Conservation (phyloP, 92 coral and sea anemone genomes). For the Virgularia gustaviana region DNA sequence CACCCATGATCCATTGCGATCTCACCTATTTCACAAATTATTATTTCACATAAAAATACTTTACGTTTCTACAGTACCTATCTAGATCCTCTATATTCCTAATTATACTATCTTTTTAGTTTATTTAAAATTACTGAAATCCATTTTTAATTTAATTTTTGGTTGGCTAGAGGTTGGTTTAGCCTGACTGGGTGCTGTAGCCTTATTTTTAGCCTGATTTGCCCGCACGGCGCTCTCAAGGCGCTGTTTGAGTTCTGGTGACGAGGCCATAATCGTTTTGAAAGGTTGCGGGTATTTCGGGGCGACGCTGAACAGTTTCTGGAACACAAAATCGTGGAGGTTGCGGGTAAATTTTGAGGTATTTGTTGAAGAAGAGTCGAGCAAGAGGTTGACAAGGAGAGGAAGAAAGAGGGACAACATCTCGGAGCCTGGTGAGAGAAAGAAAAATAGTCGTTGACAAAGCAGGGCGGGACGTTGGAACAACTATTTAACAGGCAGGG, state of each 20-base stretch:
- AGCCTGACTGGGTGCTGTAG: slow-evolving; percentile 66
- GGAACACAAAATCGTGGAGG: slow-evolving; percentile 82
- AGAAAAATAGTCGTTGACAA: too few relatives aligned
- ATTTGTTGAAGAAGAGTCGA: slow-evolving; percentile 52
- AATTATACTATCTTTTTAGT: background rate
- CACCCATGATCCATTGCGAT: too few relatives aligned
- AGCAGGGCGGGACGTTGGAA: background rate
- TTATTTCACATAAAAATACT: too few relatives aligned
- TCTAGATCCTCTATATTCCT: too few relatives aligned
- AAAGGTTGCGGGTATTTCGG: slow-evolving; percentile 94
- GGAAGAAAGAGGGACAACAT: slow-evolving; percentile 82
- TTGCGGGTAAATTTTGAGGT: slow-evolving; percentile 63
- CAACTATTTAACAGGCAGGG: background rate
- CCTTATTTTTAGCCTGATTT: slow-evolving; percentile 67
- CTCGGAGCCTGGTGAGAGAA: slow-evolving; percentile 65
- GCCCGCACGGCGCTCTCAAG: slow-evolving; percentile 85
- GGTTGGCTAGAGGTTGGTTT: slow-evolving; percentile 82
- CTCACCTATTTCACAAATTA: too few relatives aligned
- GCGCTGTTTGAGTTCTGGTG: slow-evolving; percentile 83
- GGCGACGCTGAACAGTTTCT: slow-evolving; percentile 94
- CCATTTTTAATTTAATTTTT: slow-evolving; percentile 90
- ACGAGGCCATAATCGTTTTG: slow-evolving; percentile 79
- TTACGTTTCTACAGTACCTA: too few relatives aligned
- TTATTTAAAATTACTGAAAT: slow-evolving; percentile 92
- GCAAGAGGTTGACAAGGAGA: slow-evolving; percentile 72